These are phyloP conservation scores for Clarias magur DNA, from an alignment of 2,113 vertebrate genomes.

Conservation along the genomic window DNA sequence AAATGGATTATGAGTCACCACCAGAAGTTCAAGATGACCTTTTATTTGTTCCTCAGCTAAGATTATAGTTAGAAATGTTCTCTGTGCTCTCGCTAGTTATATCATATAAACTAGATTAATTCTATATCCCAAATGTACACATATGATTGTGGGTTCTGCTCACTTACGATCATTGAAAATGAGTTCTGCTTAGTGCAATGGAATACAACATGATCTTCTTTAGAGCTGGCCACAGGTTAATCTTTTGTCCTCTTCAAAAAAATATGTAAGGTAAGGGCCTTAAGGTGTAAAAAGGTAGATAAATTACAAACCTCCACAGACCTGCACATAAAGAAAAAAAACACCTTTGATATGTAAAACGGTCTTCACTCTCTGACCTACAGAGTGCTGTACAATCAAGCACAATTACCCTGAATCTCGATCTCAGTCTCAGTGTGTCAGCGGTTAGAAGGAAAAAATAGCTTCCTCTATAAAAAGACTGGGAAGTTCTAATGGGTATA, in stretches of 20 bases:
- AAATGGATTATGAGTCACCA: conserved; percentile 20
- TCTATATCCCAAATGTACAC: background rate
- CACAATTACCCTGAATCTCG: conserved; percentile 46
- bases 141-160: background rate
- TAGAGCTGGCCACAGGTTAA: conserved; percentile 1
- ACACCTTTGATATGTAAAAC: conserved; percentile 48
- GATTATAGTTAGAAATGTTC: background rate
- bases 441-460: conserved; percentile 9
- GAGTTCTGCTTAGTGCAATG: background rate
- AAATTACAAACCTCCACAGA: conserved; percentile 45
- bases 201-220: conserved; percentile 7
- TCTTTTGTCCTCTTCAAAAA: conserved; percentile 27
- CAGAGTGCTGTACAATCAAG: conserved; percentile 41
- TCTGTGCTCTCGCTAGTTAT: background rate
- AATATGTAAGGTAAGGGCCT: conserved; percentile 25
- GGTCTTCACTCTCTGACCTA: conserved; percentile 40
- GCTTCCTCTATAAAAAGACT: conserved; percentile 30
- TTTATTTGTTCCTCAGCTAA: background rate
- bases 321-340: conserved; percentile 19
- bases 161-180: background rate
- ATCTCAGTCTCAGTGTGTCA: conserved; percentile 25
- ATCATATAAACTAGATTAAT: background rate
- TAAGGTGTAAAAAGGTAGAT: conserved; percentile 45
- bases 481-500: conserved; percentile 27
- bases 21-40: conserved; percentile 3